A percentile compares a stretch with the other conserved stretches of the same genome.
These are phyloP conservation scores for Campoletis sonorensis DNA, from an alignment of 1,140 invertebrate species.

Conservation along the genomic window DNA sequence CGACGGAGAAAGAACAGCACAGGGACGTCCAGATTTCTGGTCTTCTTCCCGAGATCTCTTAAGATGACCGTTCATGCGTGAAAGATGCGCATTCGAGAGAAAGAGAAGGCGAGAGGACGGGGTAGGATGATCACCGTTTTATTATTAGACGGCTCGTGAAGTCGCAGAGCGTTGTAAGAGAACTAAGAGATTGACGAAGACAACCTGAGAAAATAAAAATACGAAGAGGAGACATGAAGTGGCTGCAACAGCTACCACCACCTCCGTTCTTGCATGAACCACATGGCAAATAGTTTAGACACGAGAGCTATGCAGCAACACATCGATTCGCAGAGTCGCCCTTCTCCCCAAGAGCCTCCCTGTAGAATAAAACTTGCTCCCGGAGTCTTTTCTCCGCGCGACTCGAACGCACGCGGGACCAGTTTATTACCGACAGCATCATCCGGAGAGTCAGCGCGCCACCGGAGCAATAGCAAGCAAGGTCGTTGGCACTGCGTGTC, in stretches of 20 bases:
- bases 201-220: slow-evolving; percentile 19
- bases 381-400: neutral
- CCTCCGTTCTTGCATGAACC: slow-evolving; percentile 19
- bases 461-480: slow-evolving; percentile 33
- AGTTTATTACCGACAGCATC: slow-evolving; percentile 41
- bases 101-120: slow-evolving; percentile 45
- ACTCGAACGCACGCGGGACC: slow-evolving; percentile 29
- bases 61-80: slow-evolving; percentile 61
- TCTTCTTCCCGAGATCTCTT: slow-evolving; percentile 47
- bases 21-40: slow-evolving; percentile 61
- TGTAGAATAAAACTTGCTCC: neutral
- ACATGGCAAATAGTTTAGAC: slow-evolving; percentile 9
- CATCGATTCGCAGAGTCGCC: slow-evolving; percentile 13
- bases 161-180: neutral
- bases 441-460: neutral
- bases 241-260: neutral
- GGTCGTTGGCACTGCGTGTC: slow-evolving; percentile 38
- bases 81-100: slow-evolving; percentile 44
- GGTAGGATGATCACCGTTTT: slow-evolving; percentile 56
- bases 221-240: neutral
- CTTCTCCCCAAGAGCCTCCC: neutral
- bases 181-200: slow-evolving; percentile 29
- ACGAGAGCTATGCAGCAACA: neutral
- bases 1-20: slow-evolving; percentile 35
- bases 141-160: slow-evolving; percentile 57